phyloP scores from a whole-genome alignment of 2,888 invertebrate species.

The Cabera pusaria region DNA sequence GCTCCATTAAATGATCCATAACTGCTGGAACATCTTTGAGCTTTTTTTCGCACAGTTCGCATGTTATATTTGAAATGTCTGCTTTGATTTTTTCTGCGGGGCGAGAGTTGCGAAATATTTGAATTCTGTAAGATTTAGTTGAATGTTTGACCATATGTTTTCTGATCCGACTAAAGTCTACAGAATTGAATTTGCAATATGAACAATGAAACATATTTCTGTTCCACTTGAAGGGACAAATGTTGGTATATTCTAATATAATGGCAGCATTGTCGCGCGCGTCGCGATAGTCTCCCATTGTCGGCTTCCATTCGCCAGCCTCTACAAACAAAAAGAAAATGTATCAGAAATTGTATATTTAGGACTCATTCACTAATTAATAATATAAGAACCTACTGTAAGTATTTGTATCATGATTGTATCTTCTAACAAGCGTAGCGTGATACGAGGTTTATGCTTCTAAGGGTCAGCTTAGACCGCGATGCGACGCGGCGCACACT shows the following conservation, averaged over 20 bases:
- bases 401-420: too few relatives aligned
- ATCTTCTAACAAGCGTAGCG: too few relatives aligned
- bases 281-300: conserved; percentile 11
- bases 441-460: too few relatives aligned
- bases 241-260: conserved; percentile 64
- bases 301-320: conserved; percentile 13
- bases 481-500: too few relatives aligned
- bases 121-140: too few relatives aligned
- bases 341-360: conserved; percentile 7
- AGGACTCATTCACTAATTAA: too few relatives aligned
- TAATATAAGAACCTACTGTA: too few relatives aligned
- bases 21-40: conserved; percentile 46
- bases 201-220: conserved; percentile 62
- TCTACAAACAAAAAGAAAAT: conserved; percentile 18
- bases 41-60: conserved; percentile 49
- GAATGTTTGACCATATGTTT: neutral
- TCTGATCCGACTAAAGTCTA: conserved; percentile 6
- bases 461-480: too few relatives aligned
- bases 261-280: conserved; percentile 15
- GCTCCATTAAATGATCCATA: conserved; percentile 50
- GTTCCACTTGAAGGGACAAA: conserved; percentile 65
- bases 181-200: conserved; percentile 43
- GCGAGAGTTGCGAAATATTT: neutral
- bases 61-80: conserved; percentile 56
- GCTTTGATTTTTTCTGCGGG: conserved; percentile 51